Evolutionary conservation across 2,113 vertebrate species (phyloP).

Genomic region (Peromyscus polionotus): DNA sequence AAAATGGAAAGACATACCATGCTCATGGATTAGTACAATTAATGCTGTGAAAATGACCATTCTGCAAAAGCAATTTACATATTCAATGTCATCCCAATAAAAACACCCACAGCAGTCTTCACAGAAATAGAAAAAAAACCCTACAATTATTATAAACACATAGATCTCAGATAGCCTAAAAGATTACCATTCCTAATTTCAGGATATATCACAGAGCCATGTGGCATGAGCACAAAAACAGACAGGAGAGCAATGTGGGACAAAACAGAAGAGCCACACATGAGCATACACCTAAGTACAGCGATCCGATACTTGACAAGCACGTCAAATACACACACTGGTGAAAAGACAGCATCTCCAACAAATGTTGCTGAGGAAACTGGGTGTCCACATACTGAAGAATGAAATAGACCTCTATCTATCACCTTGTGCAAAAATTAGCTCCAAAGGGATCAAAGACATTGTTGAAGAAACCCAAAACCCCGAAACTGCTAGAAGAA

Average conservation of each 20-base stretch:
- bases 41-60: background rate
- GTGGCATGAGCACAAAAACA: background rate
- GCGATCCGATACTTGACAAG: no score
- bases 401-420: background rate
- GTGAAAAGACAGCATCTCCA: background rate
- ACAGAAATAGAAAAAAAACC: background rate
- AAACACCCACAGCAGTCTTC: background rate
- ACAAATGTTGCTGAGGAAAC: background rate
- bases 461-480: no score
- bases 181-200: background rate
- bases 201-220: background rate
- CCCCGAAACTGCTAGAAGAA: no score
- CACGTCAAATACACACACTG: background rate
- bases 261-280: background rate
- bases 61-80: background rate
- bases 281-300: background rate
- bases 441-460: no score
- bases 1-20: background rate
- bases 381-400: background rate
- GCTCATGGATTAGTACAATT: background rate
- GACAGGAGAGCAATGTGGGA: background rate
- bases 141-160: background rate
- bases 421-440: no score
- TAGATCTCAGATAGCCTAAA: background rate
- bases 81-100: background rate